phyloP scores from a whole-genome alignment of 2,113 vertebrate species.

The Zingel zingel region DNA sequence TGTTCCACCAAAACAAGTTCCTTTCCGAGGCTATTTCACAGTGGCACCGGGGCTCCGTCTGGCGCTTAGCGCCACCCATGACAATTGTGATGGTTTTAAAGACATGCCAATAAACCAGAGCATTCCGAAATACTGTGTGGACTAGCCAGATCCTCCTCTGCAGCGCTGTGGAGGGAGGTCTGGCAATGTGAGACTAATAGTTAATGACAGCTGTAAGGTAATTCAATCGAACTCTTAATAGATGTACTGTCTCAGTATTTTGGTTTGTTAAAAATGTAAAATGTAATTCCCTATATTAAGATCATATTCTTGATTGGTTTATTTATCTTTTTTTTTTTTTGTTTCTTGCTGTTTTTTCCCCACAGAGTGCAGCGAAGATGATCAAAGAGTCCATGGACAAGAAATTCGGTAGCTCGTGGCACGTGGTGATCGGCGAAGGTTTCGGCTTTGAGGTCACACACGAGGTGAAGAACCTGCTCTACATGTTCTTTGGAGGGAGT shows the following conservation, averaged over 20 bases:
- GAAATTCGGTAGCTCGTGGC: conserved; percentile 98
- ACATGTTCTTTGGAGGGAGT: conserved; percentile 98
- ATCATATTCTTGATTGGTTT: not conserved
- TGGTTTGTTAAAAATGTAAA: not conserved
- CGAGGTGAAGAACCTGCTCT: conserved; percentile 96
- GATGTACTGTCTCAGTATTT: not conserved
- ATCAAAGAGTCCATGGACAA: conserved; percentile 99
- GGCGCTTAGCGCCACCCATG: too few relatives aligned
- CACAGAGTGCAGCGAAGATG: conserved; percentile 97
- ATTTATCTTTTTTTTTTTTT: too few relatives aligned
- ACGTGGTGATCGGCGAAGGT: conserved; percentile 96
- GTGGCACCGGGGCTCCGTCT: too few relatives aligned
- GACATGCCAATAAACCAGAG: too few relatives aligned
- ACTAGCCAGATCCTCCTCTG: too few relatives aligned
- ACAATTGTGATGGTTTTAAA: too few relatives aligned
- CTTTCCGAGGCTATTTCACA: too few relatives aligned
- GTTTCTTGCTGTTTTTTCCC: rapidly evolving
- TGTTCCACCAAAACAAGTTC: too few relatives aligned
- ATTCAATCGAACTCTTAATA: not conserved
- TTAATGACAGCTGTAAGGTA: not conserved
- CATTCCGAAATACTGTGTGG: too few relatives aligned
- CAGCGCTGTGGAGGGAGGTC: too few relatives aligned
- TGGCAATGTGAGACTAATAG: too few relatives aligned
- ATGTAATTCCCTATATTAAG: not conserved
- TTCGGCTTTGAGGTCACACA: conserved; percentile 98